Percentiles rank a stretch among this genome's conserved stretches.
Evolutionary conservation across 2,113 vertebrate genomes (phyloP).

Genomic region (Oxygymnocypris stewartii): DNA sequence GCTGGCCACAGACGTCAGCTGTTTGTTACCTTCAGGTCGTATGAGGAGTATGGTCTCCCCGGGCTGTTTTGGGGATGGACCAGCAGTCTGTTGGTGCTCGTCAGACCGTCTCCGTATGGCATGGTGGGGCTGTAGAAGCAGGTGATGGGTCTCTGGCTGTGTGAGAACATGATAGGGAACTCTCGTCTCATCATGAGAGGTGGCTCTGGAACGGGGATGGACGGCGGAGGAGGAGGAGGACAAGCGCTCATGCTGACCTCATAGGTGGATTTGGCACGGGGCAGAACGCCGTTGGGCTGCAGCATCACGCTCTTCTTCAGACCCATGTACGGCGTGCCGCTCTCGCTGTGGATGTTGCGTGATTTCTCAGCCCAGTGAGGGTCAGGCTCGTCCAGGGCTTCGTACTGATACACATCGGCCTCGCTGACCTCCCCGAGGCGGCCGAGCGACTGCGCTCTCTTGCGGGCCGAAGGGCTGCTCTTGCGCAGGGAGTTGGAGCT

Average conservation of each 20-base stretch:
- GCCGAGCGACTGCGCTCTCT: slow-evolving; percentile 90
- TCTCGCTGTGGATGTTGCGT: slow-evolving; percentile 82
- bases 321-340: slow-evolving; percentile 84
- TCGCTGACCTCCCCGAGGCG: slow-evolving; percentile 88
- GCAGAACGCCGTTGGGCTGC: slow-evolving; percentile 85
- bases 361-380: slow-evolving; percentile 79
- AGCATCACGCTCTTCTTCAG: slow-evolving; percentile 76
- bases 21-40: slow-evolving; percentile 76
- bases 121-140: slow-evolving; percentile 78
- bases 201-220: slow-evolving; percentile 58
- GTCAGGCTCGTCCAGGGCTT: slow-evolving; percentile 73
- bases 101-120: slow-evolving; percentile 59
- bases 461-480: slow-evolving; percentile 85
- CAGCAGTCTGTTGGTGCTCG: slow-evolving; percentile 64
- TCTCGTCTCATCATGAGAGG: slow-evolving; percentile 75
- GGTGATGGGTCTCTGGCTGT: slow-evolving; percentile 81
- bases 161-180: slow-evolving; percentile 69
- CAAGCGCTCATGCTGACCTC: slow-evolving; percentile 72
- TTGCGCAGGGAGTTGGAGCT: slow-evolving; percentile 94
- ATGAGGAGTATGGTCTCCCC: slow-evolving; percentile 77
- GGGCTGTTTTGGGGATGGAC: slow-evolving; percentile 76
- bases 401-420: slow-evolving; percentile 85
- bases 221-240: slow-evolving; percentile 50
- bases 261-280: slow-evolving; percentile 85
- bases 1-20: background rate